A percentile compares a stretch with the other conserved stretches of the same genome.
Evolutionary conservation across 2,888 invertebrate genomes (phyloP).

Genomic region (Prostheceraeus crozeri): DNA sequence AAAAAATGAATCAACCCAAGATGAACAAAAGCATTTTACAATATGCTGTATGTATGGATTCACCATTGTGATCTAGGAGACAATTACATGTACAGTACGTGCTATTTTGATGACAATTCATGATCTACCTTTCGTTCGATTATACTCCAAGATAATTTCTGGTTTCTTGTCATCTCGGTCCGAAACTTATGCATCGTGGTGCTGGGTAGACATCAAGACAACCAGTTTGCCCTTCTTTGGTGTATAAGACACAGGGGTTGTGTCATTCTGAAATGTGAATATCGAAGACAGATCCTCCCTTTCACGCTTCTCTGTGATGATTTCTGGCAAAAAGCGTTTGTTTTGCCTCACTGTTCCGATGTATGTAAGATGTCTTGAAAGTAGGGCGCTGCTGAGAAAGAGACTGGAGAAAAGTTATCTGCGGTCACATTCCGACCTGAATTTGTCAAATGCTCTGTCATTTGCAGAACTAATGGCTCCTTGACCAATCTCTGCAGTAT

Average conservation of each 20-base stretch:
- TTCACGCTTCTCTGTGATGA: no score
- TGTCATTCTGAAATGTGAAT: slow-evolving; percentile 1
- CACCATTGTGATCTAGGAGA: no score
- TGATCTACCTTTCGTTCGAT: slow-evolving; percentile 27
- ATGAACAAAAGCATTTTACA: no score
- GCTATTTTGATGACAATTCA: no score
- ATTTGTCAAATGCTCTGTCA: background rate
- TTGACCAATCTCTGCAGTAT: background rate
- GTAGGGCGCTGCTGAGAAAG: slow-evolving; percentile 2
- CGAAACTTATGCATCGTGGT: slow-evolving; percentile 22
- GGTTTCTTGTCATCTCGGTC: slow-evolving; percentile 19
- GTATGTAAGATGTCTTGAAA: background rate
- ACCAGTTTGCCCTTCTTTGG: slow-evolving; percentile 3
- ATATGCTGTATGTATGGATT: no score
- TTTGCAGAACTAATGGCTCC: background rate
- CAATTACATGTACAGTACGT: no score
- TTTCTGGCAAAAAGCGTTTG: slow-evolving; percentile 16
- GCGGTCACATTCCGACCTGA: slow-evolving; percentile 11
- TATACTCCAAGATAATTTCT: slow-evolving; percentile 23
- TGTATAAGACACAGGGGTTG: background rate
- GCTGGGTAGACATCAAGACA: no score
- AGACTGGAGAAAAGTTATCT: slow-evolving; percentile 13
- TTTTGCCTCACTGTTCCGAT: slow-evolving; percentile 16
- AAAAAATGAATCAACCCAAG: no score
- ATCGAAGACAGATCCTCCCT: no score